These are phyloP conservation scores for Macrosoma leucophasiata DNA, from an alignment of 2,888 invertebrate species.

Conservation along the genomic window DNA sequence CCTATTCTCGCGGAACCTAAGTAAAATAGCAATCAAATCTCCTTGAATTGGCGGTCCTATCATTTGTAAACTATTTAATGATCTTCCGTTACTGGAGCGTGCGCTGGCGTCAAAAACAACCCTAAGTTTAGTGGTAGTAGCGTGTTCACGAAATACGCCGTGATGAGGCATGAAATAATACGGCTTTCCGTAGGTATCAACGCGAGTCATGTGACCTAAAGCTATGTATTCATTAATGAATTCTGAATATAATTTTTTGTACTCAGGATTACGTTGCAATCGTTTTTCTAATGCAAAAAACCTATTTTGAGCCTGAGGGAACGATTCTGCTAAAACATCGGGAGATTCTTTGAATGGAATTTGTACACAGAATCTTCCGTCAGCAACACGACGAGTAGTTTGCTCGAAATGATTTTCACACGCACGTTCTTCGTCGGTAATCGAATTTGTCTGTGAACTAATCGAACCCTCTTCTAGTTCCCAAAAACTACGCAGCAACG, in stretches of 20 bases:
- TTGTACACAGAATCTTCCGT: constrained; percentile 10
- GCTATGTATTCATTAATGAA: constrained; percentile 7
- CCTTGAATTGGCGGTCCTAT: constrained; percentile 12
- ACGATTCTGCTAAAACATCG: constrained; percentile 7
- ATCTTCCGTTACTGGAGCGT: constrained; percentile 8
- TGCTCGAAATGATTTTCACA: constrained; percentile 5
- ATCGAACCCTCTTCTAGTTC: constrained; percentile 21
- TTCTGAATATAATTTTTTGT: constrained; percentile 3
- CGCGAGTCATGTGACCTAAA: constrained; percentile 3
- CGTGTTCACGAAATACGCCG: constrained; percentile 18
- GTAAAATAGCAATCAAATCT: constrained; percentile 10
- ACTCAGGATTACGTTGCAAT: constrained; percentile 7
- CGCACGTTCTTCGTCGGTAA: constrained; percentile 5
- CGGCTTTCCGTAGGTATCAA: constrained; percentile 3
- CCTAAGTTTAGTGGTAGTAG: constrained; percentile 20
- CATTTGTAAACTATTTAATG: constrained; percentile 16
- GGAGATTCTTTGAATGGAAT: constrained; percentile 7
- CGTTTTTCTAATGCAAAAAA: constrained; percentile 11
- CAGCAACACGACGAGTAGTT: constrained; percentile 4
- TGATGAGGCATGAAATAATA: constrained; percentile 19
- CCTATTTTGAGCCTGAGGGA: constrained; percentile 3
- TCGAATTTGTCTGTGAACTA: not conserved
- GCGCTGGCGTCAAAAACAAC: constrained; percentile 21
- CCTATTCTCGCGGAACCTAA: constrained; percentile 12
- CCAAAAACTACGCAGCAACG: constrained; percentile 22